A percentile compares a stretch with the other conserved stretches of the same genome.
Conservation (phyloP, 2,888 invertebrate species). For the Tetranychus piercei region DNA sequence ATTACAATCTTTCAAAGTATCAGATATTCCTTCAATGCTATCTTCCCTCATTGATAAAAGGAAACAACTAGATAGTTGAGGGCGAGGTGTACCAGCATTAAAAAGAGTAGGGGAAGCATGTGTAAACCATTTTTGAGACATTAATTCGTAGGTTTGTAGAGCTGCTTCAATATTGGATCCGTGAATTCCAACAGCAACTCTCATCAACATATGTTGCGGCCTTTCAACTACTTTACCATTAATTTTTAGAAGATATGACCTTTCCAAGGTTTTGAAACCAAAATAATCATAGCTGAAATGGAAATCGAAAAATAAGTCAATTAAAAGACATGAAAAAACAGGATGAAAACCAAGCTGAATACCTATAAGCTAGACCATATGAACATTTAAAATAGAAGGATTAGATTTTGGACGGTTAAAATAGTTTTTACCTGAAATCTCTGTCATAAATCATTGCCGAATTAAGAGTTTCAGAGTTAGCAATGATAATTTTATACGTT, state of each 20-base stretch:
- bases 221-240: conserved; percentile 79
- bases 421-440: conserved; percentile 46
- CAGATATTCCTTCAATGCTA: conserved; percentile 84
- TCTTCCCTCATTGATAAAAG: conserved; percentile 82
- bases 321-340: neutral
- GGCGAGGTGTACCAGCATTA: conserved; percentile 71
- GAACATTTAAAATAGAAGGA: too few relatives aligned
- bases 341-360: neutral
- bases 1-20: conserved; percentile 76
- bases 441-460: conserved; percentile 90
- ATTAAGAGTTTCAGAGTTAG: conserved; percentile 71
- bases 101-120: conserved; percentile 96
- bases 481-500: conserved; percentile 58
- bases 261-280: conserved; percentile 93
- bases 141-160: conserved; percentile 81
- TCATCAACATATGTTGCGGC: conserved; percentile 96
- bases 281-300: conserved; percentile 66
- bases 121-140: conserved; percentile 87
- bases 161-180: conserved; percentile 75
- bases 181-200: conserved; percentile 89
- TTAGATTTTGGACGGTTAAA: neutral
- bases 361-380: neutral
- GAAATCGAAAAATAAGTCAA: conserved; percentile 29
- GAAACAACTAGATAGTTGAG: conserved; percentile 89
- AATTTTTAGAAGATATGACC: conserved; percentile 79